A percentile compares a stretch with the other conserved stretches of the same genome.
These are phyloP conservation scores for Capitulum mitella DNA, from an alignment of 2,888 invertebrate genomes.

Conservation along the genomic window DNA sequence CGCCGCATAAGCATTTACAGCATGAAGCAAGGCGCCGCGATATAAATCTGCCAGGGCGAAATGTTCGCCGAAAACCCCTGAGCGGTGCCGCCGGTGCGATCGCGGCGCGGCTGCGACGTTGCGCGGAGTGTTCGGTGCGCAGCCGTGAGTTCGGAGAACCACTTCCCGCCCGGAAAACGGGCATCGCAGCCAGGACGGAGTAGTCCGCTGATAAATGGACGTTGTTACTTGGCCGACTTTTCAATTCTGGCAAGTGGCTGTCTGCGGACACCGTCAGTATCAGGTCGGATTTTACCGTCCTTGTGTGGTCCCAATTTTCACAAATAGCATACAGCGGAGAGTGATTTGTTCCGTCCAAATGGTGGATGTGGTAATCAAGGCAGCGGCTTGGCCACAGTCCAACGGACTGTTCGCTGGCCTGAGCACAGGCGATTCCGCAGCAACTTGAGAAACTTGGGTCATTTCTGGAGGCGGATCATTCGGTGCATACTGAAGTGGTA, in stretches of 20 bases:
- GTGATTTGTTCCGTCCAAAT: background rate
- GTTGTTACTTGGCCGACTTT: background rate
- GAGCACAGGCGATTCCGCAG: background rate
- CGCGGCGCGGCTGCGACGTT: too few species aligned
- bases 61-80: background rate
- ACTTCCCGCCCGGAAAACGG: too few species aligned
- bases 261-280: background rate
- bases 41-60: background rate
- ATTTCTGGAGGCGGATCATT: too few species aligned
- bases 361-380: background rate
- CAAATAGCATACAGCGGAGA: background rate
- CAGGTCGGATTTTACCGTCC: background rate
- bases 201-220: background rate
- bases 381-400: too few species aligned
- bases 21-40: background rate
- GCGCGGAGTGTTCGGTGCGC: too few species aligned
- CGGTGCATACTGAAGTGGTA: too few species aligned
- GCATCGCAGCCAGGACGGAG: too few species aligned
- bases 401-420: too few species aligned
- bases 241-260: background rate
- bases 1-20: background rate
- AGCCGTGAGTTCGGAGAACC: too few species aligned
- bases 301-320: background rate
- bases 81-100: background rate
- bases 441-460: background rate